Conservation (phyloP, 1,140 invertebrate genomes). For the Globodera ellingtonae region DNA sequence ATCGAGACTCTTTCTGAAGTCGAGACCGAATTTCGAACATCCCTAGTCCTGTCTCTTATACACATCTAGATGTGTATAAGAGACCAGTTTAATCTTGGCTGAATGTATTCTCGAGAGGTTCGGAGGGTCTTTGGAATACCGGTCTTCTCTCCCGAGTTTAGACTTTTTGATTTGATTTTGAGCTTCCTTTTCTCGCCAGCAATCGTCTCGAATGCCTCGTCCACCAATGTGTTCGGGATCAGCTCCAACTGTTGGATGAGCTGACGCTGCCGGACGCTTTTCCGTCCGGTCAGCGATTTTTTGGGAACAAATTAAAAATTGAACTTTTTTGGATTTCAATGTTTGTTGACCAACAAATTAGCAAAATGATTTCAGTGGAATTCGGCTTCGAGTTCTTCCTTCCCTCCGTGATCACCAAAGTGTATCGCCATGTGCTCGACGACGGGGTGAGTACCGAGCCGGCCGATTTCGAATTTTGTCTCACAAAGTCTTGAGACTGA, state of each 20-base stretch:
- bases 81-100: too few relatives aligned
- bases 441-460: slow-evolving; percentile 39
- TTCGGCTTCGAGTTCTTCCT: slow-evolving; percentile 65
- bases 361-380: slow-evolving; percentile 46
- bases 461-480: too few relatives aligned
- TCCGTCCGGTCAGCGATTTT: slow-evolving; percentile 37
- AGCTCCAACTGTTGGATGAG: slow-evolving; percentile 41
- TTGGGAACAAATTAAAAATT: neutral
- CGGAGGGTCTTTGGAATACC: too few relatives aligned
- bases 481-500: too few relatives aligned
- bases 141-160: too few relatives aligned
- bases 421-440: slow-evolving; percentile 61
- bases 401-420: slow-evolving; percentile 63
- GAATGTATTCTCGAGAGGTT: too few relatives aligned
- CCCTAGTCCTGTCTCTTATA: too few relatives aligned
- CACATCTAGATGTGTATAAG: too few relatives aligned
- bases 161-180: too few relatives aligned
- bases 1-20: too few relatives aligned
- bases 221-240: slow-evolving; percentile 38
- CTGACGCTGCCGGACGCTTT: slow-evolving; percentile 50
- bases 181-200: slow-evolving; percentile 40
- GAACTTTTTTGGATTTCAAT: neutral
- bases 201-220: slow-evolving; percentile 58
- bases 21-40: too few relatives aligned
- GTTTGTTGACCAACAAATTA: neutral